Evolutionary conservation across 2,888 invertebrate genomes (phyloP).

Genomic region (Leptinotarsa haldemani): DNA sequence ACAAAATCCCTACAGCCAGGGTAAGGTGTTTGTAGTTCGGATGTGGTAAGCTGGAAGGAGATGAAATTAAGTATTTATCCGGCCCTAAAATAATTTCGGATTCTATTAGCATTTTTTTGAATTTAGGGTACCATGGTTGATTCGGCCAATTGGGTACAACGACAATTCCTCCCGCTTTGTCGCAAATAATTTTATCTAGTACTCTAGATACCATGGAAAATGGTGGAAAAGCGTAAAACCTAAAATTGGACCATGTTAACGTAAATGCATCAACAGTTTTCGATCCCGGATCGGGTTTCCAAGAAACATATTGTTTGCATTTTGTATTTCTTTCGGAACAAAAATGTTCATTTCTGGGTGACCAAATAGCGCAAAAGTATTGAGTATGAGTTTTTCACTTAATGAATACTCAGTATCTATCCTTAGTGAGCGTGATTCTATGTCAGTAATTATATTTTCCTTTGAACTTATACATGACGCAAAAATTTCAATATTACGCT

Average conservation of each 20-base stretch:
- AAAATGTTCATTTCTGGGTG: constrained; percentile 21
- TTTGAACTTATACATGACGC: too few species aligned
- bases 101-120: constrained; percentile 29
- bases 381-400: constrained; percentile 1
- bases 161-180: constrained; percentile 31
- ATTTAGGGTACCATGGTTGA: constrained; percentile 53
- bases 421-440: too few species aligned
- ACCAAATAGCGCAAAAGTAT: constrained; percentile 3
- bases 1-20: constrained; percentile 50
- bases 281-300: too few species aligned
- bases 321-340: constrained; percentile 19
- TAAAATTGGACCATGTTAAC: too few species aligned
- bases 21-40: constrained; percentile 48
- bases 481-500: too few species aligned
- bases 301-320: too few species aligned
- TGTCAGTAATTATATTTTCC: too few species aligned
- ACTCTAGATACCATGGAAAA: neutral
- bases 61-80: constrained; percentile 45
- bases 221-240: constrained; percentile 21
- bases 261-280: too few species aligned
- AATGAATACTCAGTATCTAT: constrained; percentile 22
- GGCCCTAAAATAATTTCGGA: constrained; percentile 47
- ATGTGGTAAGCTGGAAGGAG: constrained; percentile 49
- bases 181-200: constrained; percentile 2
- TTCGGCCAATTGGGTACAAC: constrained; percentile 46